Percentiles rank a stretch among this genome's conserved stretches.
These are phyloP conservation scores for Halcyon smyrnensis DNA, from an alignment of 2,797 vertebrate genomes.

Conservation along the genomic window DNA sequence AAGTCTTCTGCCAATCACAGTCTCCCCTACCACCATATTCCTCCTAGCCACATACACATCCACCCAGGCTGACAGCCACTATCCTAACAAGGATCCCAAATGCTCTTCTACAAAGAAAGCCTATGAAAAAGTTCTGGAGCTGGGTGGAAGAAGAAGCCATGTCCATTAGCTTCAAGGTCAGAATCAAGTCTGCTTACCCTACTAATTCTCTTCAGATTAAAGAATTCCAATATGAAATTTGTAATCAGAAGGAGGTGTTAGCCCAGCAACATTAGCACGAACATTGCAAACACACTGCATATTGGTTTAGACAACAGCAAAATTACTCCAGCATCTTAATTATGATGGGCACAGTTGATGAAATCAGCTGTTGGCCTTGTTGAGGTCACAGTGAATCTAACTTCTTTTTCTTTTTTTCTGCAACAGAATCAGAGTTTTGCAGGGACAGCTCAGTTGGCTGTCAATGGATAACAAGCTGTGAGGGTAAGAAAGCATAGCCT, in stretches of 20 bases:
- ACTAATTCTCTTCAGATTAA: neutral
- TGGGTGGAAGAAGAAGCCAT: neutral
- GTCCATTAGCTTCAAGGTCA: neutral
- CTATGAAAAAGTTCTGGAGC: neutral
- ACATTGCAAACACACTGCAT: neutral
- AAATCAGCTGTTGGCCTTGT: neutral
- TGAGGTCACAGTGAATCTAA: neutral
- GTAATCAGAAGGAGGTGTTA: neutral
- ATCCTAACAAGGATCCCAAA: neutral
- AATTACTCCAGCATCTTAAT: neutral
- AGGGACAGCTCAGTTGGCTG: neutral
- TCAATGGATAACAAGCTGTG: neutral
- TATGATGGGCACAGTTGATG: rapidly evolving
- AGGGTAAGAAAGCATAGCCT: neutral
- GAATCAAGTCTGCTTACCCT: neutral
- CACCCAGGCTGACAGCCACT: neutral
- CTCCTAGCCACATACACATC: neutral
- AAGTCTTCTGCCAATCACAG: neutral
- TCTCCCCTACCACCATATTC: neutral
- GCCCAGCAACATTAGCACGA: neutral
- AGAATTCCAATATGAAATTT: neutral
- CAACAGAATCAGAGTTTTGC: neutral
- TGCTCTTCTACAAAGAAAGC: neutral
- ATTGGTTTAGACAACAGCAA: neutral
- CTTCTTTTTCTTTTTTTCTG: neutral